These are phyloP conservation scores for Bimastos eiseni DNA, from an alignment of 2,888 invertebrate genomes.

Conservation along the genomic window DNA sequence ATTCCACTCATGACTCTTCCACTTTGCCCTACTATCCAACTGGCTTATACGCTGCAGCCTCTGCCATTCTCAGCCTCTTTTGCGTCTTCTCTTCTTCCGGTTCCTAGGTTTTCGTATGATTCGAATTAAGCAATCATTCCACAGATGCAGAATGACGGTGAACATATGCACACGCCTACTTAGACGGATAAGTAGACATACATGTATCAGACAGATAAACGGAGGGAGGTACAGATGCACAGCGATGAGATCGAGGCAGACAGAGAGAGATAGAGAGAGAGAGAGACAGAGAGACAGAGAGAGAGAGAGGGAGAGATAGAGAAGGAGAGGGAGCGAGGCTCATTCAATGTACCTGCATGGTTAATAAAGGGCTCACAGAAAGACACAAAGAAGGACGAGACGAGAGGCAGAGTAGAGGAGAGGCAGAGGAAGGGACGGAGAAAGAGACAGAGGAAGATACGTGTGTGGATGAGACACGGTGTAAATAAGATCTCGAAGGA, in stretches of 20 bases:
- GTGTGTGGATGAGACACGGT: not conserved
- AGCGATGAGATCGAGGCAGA: too few species aligned
- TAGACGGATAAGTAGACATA: not conserved
- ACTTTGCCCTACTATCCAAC: not conserved
- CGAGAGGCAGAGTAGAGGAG: too few species aligned
- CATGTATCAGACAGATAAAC: not conserved
- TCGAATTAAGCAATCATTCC: not conserved
- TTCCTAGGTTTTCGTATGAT: not conserved
- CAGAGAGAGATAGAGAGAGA: not conserved
- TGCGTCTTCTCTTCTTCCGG: not conserved
- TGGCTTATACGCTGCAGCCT: not conserved
- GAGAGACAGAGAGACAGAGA: not conserved
- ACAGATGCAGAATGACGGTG: not conserved
- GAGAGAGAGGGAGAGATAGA: not conserved
- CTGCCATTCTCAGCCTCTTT: too few species aligned
- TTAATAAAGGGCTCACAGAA: too few species aligned
- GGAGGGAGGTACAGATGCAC: too few species aligned
- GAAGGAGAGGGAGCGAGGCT: not conserved
- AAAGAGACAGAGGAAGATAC: too few species aligned
- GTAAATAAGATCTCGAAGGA: not conserved
- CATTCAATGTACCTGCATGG: too few species aligned
- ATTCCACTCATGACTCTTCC: slow-evolving; percentile 6
- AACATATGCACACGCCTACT: not conserved
- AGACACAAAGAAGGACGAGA: too few species aligned
- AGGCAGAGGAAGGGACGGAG: too few species aligned